Base-by-base conservation (phyloP, 2,888 invertebrate species). In the Cerastis rubricosa region DNA sequence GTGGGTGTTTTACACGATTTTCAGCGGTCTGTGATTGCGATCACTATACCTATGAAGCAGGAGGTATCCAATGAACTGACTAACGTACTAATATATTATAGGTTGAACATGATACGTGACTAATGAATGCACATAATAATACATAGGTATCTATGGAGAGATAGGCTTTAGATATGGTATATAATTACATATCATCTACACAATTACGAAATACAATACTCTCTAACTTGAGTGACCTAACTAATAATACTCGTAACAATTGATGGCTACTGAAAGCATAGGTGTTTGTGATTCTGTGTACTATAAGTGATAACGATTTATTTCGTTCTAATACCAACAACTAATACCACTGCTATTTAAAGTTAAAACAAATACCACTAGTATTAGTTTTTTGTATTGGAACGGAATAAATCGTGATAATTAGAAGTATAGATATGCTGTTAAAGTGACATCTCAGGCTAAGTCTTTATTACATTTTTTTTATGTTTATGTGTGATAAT, bases 51-150 rank as follows among this genome's bases (percentile, higher is more conserved):
- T 47, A 17, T n/a, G 2, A 25, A 7, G 12, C n/a, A 17, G 4
- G 25, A 19, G 8, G 11, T 19, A 29, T 29, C n/a, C 2, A n/a
- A 73, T 51, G 17, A 45, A 7, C 22, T 35, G 29, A 59, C 25
- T 29, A 59, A 19, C 3, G 9, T 17, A 47, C 40, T 63, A 40
- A 74, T 29, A n/a, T 22, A 70, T 40, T 22, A 57, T 2, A 19
- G 3, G 29, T 3, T 29, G n/a, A 19, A 49, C 14, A 67, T 67
- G n/a, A 49, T 75, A 59, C 47, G 14, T 49, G 11, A 29, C 29
- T 74, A 49, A 67, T 49, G 11, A 66, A 74, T 66, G 57, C 59
- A 40, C 66, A 49, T 74, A n/a, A 29, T 47, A 40, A 68, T 49
- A 66, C 4, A n/a, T 29, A 63, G 11, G 19, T 40, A n/a, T 59